Percentiles rank a stretch among this genome's conserved stretches.
These are phyloP conservation scores for Agelaius tricolor DNA, from an alignment of 2,113 vertebrate species.

Conservation along the genomic window DNA sequence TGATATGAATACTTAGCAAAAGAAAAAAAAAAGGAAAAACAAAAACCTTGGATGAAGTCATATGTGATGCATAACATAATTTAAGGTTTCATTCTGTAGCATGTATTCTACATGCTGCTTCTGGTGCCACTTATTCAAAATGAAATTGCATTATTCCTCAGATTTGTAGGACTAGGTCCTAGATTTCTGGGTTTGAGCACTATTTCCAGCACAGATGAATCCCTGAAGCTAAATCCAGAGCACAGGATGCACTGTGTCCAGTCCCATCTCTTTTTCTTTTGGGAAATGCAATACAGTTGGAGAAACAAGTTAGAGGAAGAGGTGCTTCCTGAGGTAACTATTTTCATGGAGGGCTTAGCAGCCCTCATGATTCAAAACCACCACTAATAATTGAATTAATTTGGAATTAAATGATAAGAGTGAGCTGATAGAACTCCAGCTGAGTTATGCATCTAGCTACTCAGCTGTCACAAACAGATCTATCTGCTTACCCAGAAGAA, in stretches of 20 bases:
- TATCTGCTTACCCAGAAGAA: constrained; percentile 45
- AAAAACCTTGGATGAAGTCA: neutral
- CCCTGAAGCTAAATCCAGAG: neutral
- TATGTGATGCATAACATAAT: neutral
- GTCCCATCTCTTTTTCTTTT: neutral
- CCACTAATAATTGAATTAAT: neutral
- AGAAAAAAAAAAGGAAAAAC: neutral
- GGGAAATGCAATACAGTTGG: neutral
- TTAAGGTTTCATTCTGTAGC: neutral
- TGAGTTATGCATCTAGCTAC: neutral
- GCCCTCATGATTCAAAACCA: neutral
- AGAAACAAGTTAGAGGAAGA: neutral
- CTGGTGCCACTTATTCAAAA: neutral
- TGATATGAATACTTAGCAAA: neutral
- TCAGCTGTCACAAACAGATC: neutral
- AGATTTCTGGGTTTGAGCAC: neutral
- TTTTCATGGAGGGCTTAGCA: neutral
- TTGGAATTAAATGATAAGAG: neutral
- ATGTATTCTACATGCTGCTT: neutral
- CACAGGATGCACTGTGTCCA: neutral
- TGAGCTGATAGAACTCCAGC: neutral
- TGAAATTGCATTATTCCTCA: neutral
- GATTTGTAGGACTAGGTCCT: neutral
- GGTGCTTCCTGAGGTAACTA: neutral
- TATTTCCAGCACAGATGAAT: neutral